Evolutionary conservation across 2,797 vertebrate species (phyloP).

Genomic region (Sebastes minor): DNA sequence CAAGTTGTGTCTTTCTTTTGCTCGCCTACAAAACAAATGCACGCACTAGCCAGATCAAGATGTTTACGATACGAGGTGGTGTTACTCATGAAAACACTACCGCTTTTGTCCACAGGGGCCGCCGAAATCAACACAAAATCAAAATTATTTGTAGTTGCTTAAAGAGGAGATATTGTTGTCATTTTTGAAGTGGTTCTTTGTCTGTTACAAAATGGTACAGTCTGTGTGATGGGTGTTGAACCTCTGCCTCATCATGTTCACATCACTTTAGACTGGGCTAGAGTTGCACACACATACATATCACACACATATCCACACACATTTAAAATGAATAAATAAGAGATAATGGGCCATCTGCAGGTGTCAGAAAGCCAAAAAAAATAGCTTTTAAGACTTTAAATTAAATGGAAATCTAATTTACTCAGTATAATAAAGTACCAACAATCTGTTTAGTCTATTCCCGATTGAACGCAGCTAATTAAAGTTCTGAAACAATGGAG

Average conservation of each 20-base stretch:
- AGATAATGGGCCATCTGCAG: neutral
- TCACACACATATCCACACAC: neutral
- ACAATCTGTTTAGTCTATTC: constrained; percentile 43
- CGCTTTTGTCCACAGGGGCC: neutral
- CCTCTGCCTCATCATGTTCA: neutral
- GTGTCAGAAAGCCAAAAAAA: constrained; percentile 7
- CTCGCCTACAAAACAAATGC: neutral
- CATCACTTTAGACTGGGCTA: neutral
- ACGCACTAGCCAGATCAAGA: neutral
- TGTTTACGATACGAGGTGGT: too few relatives aligned
- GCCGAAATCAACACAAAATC: too few relatives aligned
- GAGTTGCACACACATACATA: neutral
- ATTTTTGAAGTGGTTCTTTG: neutral
- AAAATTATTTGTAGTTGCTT: neutral
- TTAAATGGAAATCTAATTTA: constrained; percentile 47
- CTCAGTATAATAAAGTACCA: constrained; percentile 44
- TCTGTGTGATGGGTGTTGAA: neutral
- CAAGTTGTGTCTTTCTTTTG: neutral
- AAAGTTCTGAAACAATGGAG: constrained; percentile 55
- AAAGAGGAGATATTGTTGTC: neutral
- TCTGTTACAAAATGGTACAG: neutral
- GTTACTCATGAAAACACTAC: neutral
- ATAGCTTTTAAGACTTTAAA: constrained; percentile 23
- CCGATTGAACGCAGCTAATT: constrained; percentile 50
- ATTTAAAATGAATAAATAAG: neutral